Base-by-base conservation (phyloP, 2,113 vertebrate genomes). In the Triplophysa dalaica region DNA sequence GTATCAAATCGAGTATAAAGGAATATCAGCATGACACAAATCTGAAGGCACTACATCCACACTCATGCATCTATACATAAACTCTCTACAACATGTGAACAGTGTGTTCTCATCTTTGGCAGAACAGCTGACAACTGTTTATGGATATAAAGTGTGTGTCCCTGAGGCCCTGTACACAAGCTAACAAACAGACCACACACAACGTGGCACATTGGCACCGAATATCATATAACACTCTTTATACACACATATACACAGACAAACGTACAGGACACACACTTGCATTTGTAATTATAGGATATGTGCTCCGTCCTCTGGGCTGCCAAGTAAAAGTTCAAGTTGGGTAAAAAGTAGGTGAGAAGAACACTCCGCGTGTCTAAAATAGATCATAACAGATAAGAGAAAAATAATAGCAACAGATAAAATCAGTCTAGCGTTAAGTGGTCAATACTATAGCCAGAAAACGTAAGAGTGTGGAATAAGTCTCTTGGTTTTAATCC, bases 131-230 rank as follows among this genome's bases (percentile, higher is more conserved):
- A 75, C 62, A 22, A 29, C 58, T 70, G 12, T 58, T 66, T 73
- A 67, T 72, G 19, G n/a, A 81, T 68, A 77, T 68, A 58, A 80
- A 63, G 41, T 77, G 66, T 67, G 67, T 73, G 70, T 80, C 73
- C 74, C 82, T 74, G 78, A 81, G 74, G 78, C 38, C 54, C 60
- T 54, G 70, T 50, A 66, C 78, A 80, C 78, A 72, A 56, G 61
- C 60, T 73, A 52, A 50, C 67, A 48, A 68, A 65, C 43, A 67
- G 66, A 56, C 50, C 70, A 66, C 60, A 78, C 76, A 69, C 38
- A 60, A 14, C 16, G 16, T 24, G 21, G 41, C 48, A 61, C 38
- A 68, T 1, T 67, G 52, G 29, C 43, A 38, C 70, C 58, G 4
- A 74, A 74, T 43, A 70, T 70, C 67, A 70, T 48, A 48, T 41